phyloP scores from a whole-genome alignment of 1,140 invertebrate genomes.

The Penaeus vannamei region DNA sequence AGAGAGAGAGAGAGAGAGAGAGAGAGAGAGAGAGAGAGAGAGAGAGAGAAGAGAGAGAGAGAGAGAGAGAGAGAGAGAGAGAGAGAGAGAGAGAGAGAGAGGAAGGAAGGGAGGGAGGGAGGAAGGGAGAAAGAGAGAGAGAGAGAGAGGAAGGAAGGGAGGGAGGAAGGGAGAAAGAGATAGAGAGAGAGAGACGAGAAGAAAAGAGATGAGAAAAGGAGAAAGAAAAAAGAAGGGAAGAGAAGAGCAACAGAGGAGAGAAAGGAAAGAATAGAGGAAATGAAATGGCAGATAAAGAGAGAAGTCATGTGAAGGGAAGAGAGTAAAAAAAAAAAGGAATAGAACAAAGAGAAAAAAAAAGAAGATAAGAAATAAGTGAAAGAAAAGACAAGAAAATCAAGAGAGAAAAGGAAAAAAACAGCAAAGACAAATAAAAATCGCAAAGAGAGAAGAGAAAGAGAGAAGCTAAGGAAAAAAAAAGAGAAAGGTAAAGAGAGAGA shows the following conservation, averaged over 20 bases:
- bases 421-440: neutral
- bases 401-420: too few species aligned
- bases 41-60: too few species aligned
- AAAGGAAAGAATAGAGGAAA: neutral
- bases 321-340: neutral
- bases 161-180: constrained; percentile 22
- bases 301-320: neutral
- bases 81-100: too few species aligned
- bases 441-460: neutral
- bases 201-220: neutral
- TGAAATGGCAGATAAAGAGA: neutral
- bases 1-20: too few species aligned
- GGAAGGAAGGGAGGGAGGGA: too few species aligned
- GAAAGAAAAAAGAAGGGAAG: neutral
- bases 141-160: neutral
- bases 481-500: neutral
- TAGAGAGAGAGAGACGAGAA: neutral
- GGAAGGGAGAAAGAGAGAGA: too few species aligned
- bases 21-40: too few species aligned
- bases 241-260: neutral
- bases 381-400: too few species aligned
- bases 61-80: too few species aligned
- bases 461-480: neutral
- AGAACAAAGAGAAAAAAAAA: neutral
- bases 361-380: neutral